Evolutionary conservation across 2,888 invertebrate species (phyloP).

Genomic region (Macaria liturata): DNA sequence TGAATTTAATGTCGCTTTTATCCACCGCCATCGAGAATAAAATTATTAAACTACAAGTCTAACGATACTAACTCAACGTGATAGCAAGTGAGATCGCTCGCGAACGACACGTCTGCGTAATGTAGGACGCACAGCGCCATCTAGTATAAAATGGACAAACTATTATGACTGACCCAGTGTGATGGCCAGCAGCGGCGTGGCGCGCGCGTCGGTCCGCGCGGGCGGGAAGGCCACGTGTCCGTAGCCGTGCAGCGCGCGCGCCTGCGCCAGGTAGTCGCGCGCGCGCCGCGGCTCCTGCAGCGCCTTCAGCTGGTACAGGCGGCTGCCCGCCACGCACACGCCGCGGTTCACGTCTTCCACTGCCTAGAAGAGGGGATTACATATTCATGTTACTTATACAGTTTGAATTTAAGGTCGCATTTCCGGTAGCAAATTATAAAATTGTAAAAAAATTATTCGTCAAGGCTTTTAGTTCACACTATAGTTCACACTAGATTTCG

Average conservation of each 20-base stretch:
- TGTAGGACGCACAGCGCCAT: too few species aligned
- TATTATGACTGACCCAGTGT: slow-evolving; percentile 83
- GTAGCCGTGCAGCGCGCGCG: slow-evolving; percentile 94
- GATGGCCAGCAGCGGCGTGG: slow-evolving; percentile 87
- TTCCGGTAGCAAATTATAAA: too few species aligned
- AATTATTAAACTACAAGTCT: too few species aligned
- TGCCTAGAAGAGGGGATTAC: slow-evolving; percentile 78
- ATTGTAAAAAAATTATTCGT: too few species aligned
- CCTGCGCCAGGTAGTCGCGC: slow-evolving; percentile 92
- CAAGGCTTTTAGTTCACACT: too few species aligned
- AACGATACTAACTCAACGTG: too few species aligned
- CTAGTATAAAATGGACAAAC: neutral
- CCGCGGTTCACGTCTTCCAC: slow-evolving; percentile 98
- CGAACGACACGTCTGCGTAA: slow-evolving; percentile 3
- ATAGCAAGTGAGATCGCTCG: too few species aligned
- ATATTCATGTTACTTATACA: too few species aligned
- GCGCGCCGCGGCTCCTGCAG: slow-evolving; percentile 92
- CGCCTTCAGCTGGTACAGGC: slow-evolving; percentile 97
- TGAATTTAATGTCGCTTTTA: too few species aligned
- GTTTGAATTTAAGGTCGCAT: too few species aligned
- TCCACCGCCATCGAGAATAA: too few species aligned
- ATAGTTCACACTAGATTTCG: too few species aligned
- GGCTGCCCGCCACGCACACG: slow-evolving; percentile 93
- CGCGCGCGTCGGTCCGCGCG: slow-evolving; percentile 88
- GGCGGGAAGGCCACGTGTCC: slow-evolving; percentile 97